Evolutionary conservation across 1,140 invertebrate species (phyloP).

Genomic region (Drosophila azteca): DNA sequence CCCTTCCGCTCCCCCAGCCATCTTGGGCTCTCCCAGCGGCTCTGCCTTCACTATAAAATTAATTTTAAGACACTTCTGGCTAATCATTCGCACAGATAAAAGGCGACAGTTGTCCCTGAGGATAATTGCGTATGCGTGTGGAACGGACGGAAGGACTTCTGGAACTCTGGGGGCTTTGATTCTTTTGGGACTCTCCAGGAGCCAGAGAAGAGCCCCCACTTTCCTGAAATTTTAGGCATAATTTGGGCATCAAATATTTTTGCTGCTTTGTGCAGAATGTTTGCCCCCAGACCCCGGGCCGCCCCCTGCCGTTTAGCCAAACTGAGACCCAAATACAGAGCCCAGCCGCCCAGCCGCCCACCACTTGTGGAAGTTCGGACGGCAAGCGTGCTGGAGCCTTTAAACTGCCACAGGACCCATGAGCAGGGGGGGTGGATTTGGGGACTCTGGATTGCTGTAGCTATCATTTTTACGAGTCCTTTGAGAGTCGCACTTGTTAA

Average conservation of each 20-base stretch:
- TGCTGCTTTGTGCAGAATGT: slow-evolving; percentile 60
- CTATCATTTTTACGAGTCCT: slow-evolving; percentile 80
- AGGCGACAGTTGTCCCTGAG: slow-evolving; percentile 73
- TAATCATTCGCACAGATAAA: slow-evolving; percentile 80
- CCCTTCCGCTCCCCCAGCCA: slow-evolving; percentile 5
- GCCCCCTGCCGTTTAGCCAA: slow-evolving; percentile 7
- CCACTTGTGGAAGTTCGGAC: slow-evolving; percentile 70
- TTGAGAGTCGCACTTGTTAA: slow-evolving; percentile 72
- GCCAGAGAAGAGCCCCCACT: too few species aligned
- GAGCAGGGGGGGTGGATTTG: slow-evolving; percentile 3
- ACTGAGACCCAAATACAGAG: slow-evolving; percentile 9
- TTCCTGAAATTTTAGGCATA: slow-evolving; percentile 64
- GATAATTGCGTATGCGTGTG: slow-evolving; percentile 77
- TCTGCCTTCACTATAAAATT: slow-evolving; percentile 69
- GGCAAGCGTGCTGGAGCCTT: slow-evolving; percentile 72
- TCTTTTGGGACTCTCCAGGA: not conserved
- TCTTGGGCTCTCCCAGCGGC: not conserved
- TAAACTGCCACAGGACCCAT: slow-evolving; percentile 41
- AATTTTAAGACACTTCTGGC: slow-evolving; percentile 73
- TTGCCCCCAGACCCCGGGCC: slow-evolving; percentile 14
- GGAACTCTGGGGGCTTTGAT: slow-evolving; percentile 18
- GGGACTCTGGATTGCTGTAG: slow-evolving; percentile 20
- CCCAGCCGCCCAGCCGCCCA: slow-evolving; percentile 7
- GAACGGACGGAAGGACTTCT: slow-evolving; percentile 32
- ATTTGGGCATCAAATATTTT: slow-evolving; percentile 75